phyloP scores from a whole-genome alignment of 2,797 vertebrate genomes.

The Danio albolineatus region DNA sequence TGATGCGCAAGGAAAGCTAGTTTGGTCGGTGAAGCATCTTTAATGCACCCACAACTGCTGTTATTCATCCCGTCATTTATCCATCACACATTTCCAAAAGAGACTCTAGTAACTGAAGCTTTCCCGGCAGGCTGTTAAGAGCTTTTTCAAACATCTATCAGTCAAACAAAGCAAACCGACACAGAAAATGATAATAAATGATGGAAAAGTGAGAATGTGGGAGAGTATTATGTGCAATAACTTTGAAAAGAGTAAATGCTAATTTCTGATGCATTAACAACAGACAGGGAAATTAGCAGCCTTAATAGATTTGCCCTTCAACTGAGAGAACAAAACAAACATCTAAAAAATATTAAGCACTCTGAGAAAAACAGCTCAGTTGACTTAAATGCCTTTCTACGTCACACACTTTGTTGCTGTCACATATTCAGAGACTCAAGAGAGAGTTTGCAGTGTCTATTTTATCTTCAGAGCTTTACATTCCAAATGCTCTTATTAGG shows the following conservation, averaged over 20 bases:
- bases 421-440: not conserved
- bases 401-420: slow-evolving; percentile 3
- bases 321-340: slow-evolving; percentile 6
- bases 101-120: not conserved
- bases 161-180: not conserved
- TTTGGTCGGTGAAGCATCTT: slow-evolving; percentile 4
- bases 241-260: slow-evolving; percentile 10
- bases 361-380: not conserved
- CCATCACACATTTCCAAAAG: slow-evolving; percentile 14
- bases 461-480: not conserved
- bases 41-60: slow-evolving; percentile 1
- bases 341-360: slow-evolving; percentile 1
- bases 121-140: not conserved
- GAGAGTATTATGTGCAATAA: not conserved
- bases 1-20: not conserved
- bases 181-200: slow-evolving; percentile 8
- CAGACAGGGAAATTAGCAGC: not conserved
- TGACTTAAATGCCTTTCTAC: not conserved
- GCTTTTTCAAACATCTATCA: not conserved
- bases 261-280: slow-evolving; percentile 14
- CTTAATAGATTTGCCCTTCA: not conserved
- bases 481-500: not conserved
- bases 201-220: not conserved
- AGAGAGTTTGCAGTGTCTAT: not conserved
- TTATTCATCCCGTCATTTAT: not conserved